Conservation (phyloP, 2,797 vertebrate genomes). For the Rhabdomys pumilio region DNA sequence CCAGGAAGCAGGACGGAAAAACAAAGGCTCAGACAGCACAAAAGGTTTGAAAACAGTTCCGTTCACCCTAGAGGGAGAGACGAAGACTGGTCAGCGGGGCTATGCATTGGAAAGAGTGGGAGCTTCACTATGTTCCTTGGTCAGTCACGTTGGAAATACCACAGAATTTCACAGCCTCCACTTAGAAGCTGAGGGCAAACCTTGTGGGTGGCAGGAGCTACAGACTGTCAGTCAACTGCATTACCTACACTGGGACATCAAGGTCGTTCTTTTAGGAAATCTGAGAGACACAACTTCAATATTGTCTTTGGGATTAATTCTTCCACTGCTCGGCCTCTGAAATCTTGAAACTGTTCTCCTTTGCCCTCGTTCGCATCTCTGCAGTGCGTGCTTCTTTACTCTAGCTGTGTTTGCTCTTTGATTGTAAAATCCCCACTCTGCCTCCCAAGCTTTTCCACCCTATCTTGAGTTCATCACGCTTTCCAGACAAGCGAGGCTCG, state of each 20-base stretch:
- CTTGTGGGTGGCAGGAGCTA: background rate
- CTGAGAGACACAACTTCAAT: background rate
- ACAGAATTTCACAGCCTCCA: background rate
- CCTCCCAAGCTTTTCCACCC: background rate
- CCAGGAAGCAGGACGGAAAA: background rate
- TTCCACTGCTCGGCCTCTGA: background rate
- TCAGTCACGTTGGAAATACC: background rate
- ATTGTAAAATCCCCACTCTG: background rate
- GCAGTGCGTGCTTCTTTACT: background rate
- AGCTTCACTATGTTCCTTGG: background rate
- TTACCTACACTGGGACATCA: background rate
- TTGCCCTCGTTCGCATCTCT: background rate
- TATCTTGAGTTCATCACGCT: slow-evolving; percentile 30
- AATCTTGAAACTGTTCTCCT: background rate
- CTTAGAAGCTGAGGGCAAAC: background rate
- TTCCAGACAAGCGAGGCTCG: background rate
- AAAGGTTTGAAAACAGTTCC: background rate
- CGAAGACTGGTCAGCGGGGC: background rate
- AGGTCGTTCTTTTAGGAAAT: slow-evolving; percentile 6
- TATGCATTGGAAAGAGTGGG: background rate
- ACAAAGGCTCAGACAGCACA: background rate
- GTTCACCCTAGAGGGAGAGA: background rate
- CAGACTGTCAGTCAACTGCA: background rate
- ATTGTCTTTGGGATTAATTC: background rate
- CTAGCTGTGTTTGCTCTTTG: background rate